phyloP scores from a whole-genome alignment of 1,140 invertebrate genomes.

The Drosophila sproati region DNA sequence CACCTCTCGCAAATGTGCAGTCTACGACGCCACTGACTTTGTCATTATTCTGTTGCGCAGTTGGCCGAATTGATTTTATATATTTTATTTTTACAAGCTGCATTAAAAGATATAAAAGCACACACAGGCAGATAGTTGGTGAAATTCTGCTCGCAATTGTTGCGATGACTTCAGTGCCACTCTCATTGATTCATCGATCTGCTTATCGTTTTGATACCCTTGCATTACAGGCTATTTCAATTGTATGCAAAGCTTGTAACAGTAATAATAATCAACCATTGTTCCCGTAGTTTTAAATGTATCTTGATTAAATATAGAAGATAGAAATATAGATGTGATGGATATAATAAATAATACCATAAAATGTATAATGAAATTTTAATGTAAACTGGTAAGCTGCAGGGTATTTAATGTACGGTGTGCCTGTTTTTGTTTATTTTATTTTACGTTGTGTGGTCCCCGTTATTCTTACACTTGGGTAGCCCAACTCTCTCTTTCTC shows the following conservation, averaged over 20 bases:
- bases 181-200: constrained; percentile 51
- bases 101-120: constrained; percentile 28
- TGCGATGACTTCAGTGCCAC: constrained; percentile 38
- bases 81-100: constrained; percentile 39
- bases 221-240: no score
- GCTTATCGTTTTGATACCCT: constrained; percentile 18
- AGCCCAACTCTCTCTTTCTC: constrained; percentile 15
- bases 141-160: constrained; percentile 17
- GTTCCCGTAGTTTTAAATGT: no score
- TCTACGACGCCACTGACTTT: constrained; percentile 55
- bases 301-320: no score
- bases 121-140: constrained; percentile 7
- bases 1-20: constrained; percentile 47
- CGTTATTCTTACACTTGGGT: constrained; percentile 19
- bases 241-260: no score
- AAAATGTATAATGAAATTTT: no score
- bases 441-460: constrained; percentile 38
- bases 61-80: constrained; percentile 42
- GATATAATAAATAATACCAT: no score
- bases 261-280: no score
- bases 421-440: constrained; percentile 23
- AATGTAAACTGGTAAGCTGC: no score
- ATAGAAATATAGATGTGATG: no score
- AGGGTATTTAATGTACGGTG: no score
- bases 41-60: constrained; percentile 76